Evolutionary conservation across 2,797 vertebrate species (phyloP).

Genomic region (Urosaurus nigricauda): DNA sequence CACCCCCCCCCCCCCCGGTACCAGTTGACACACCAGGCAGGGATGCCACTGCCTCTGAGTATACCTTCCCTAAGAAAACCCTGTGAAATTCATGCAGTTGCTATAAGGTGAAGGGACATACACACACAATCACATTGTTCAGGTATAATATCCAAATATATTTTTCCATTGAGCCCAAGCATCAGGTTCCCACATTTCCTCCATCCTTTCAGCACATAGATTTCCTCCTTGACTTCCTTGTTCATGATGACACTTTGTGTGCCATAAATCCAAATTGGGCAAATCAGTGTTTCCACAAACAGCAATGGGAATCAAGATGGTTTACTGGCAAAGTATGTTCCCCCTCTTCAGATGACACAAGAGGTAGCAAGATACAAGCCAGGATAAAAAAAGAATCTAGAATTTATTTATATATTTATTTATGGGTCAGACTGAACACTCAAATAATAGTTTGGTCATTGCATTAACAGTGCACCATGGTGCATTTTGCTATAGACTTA

Average conservation of each 20-base stretch:
- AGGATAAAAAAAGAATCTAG: not conserved
- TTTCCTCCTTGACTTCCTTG: not conserved
- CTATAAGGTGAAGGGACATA: too few species aligned
- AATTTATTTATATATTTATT: not conserved
- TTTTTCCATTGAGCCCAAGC: not conserved
- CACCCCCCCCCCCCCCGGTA: too few species aligned
- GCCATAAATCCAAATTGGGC: not conserved
- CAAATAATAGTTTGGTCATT: not conserved
- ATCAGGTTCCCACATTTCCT: not conserved
- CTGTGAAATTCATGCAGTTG: too few species aligned
- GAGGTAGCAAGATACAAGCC: not conserved
- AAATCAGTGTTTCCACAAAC: not conserved
- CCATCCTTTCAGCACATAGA: not conserved
- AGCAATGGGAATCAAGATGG: not conserved
- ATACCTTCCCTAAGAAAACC: too few species aligned
- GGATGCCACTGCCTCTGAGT: too few species aligned
- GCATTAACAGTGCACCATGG: not conserved
- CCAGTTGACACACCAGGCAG: too few species aligned
- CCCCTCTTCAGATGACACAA: not conserved
- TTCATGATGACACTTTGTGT: not conserved
- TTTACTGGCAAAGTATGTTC: not conserved
- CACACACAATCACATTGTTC: not conserved
- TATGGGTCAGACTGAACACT: too few species aligned
- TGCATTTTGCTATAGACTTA: not conserved
- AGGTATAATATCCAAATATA: not conserved